Percentiles rank a stretch among this genome's conserved stretches.
Evolutionary conservation across 1,140 invertebrate species (phyloP).

Genomic region (Zeugodacus cucurbitae): DNA sequence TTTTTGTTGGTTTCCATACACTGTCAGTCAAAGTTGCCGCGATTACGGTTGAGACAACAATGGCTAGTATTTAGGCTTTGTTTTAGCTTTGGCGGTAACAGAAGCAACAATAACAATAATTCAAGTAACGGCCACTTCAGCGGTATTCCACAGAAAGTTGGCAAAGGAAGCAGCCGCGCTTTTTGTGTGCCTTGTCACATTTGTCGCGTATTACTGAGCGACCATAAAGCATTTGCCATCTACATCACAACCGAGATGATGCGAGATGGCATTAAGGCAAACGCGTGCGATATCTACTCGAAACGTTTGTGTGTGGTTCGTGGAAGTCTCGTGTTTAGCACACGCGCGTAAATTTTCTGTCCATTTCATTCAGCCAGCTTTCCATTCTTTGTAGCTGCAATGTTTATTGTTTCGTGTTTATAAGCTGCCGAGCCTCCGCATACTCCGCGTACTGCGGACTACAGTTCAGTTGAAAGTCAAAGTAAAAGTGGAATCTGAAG

Average conservation of each 20-base stretch:
- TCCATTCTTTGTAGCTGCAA: slow-evolving; percentile 12
- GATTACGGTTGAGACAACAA: background rate
- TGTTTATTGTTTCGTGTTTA: background rate
- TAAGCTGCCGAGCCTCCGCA: background rate
- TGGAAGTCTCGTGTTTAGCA: slow-evolving; percentile 66
- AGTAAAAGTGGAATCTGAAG: slow-evolving; percentile 23
- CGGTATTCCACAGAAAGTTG: slow-evolving; percentile 2
- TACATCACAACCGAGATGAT: slow-evolving; percentile 15
- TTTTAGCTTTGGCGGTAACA: slow-evolving; percentile 7
- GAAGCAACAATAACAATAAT: background rate
- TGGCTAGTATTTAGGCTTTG: background rate
- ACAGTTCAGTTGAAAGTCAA: background rate
- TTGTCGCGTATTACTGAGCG: slow-evolving; percentile 33
- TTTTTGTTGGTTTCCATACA: background rate
- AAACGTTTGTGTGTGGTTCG: slow-evolving; percentile 49
- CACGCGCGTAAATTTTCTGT: slow-evolving; percentile 64
- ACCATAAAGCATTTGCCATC: slow-evolving; percentile 50
- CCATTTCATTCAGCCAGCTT: slow-evolving; percentile 45
- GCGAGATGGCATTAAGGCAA: background rate
- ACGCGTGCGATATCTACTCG: background rate
- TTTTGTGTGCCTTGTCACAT: slow-evolving; percentile 31
- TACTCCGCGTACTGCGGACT: background rate
- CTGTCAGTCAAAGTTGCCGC: slow-evolving; percentile 8
- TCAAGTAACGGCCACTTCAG: slow-evolving; percentile 4
- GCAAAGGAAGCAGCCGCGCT: background rate